Evolutionary conservation across 2,888 invertebrate genomes (phyloP), one percentile per base, ranked within the genome.

Genomic region (Venusia cambrica): DNA sequence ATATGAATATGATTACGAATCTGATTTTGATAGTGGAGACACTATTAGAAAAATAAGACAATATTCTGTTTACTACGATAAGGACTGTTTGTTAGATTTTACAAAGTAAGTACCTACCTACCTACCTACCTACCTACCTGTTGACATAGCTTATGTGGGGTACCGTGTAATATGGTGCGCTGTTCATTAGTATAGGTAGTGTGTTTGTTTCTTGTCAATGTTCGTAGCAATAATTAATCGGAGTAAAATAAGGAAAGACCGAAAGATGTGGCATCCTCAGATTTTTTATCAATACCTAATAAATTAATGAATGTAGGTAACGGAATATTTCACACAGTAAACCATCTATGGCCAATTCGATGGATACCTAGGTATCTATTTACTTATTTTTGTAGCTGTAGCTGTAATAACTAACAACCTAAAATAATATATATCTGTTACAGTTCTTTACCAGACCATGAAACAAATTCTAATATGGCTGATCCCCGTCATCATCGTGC

Each of bases 1-100:
- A 11, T 85, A 79, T 36, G 83, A 83, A 60, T 83, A 69, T 38
- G 70, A 77, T 41, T 73, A 48, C 20, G 69, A 62, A 17, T 55
- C 67, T 5, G 67, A 70, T 31, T 67, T 64, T 13, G 68, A 79
- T 39, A 71, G 64, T 28, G 70, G 75, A n/a, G 83, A 80, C 13
- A 72, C 64, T 0, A 63, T 83, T 5, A 57, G 64, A 48, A 69
- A 76, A 48, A 81, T 85, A 27, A 62, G 83, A 45, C 64, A 84
- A 40, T 84, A 85, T 64, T 73, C 84, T 2, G 84, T 85, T 26
- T 84, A 79, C 55, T 68, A 66, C 29, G 81, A 84, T 41, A 78
- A 76, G 29, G 80, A 84, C 34, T 78, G 80, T 41, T 48, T 81
- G 18, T 51, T 84, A 46, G 79, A 83, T 57, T 71, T 66, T 45